Conservation (phyloP, 2,888 invertebrate genomes). For the Plagodis pulveraria region DNA sequence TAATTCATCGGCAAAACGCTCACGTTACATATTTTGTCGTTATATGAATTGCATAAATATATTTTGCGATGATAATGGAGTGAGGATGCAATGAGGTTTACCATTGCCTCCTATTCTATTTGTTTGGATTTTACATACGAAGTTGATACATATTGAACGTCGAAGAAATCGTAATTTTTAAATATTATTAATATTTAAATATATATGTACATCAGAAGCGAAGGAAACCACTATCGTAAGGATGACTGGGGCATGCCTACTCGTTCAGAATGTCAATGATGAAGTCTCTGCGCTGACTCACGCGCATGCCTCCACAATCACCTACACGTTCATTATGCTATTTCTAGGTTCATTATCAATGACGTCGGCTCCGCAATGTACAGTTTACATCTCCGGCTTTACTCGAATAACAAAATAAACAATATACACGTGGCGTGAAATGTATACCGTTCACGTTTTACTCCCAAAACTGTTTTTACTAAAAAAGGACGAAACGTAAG, state of each 20-base stretch:
- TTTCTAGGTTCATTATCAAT: conserved; percentile 43
- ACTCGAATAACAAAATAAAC: conserved; percentile 28
- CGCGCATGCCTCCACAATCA: conserved; percentile 57
- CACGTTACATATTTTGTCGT: no score
- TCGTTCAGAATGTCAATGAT: conserved; percentile 60
- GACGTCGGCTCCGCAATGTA: conserved; percentile 28
- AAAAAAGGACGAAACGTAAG: no score
- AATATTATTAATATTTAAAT: conserved; percentile 8
- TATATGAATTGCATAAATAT: no score
- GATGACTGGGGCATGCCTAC: conserved; percentile 27
- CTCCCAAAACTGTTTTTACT: neutral
- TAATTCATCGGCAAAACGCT: no score
- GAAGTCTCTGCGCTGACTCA: conserved; percentile 54
- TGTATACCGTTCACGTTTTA: conserved; percentile 11
- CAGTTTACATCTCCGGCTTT: conserved; percentile 39
- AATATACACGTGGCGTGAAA: conserved; percentile 16
- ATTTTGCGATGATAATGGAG: no score
- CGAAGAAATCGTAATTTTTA: neutral
- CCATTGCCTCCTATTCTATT: no score
- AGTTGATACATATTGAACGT: conserved; percentile 1
- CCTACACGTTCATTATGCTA: conserved; percentile 46
- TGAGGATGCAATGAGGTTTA: no score
- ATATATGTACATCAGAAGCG: conserved; percentile 19
- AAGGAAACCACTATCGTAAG: conserved; percentile 40
- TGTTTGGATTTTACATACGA: neutral